A percentile compares a stretch with the other conserved stretches of the same genome.
Conservation (phyloP, 2,797 vertebrate species). For the Pseudochirops cupreus region DNA sequence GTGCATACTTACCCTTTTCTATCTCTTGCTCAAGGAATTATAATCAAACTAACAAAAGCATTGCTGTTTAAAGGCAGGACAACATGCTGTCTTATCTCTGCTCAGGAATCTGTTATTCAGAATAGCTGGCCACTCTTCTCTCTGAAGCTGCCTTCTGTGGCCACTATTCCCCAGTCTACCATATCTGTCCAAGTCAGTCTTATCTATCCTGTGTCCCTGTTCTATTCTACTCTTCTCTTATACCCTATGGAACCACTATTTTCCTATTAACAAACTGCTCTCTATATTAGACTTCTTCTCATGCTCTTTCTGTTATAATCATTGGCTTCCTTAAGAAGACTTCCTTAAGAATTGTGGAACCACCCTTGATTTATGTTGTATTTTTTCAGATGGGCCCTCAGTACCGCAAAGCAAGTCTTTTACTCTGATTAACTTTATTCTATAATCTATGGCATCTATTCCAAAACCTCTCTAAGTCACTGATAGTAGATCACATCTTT, state of each 20-base stretch:
- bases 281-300: not conserved
- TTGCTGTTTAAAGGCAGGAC: not conserved
- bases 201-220: not conserved
- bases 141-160: not conserved
- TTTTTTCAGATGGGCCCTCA: not conserved
- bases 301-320: not conserved
- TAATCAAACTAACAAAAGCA: not conserved
- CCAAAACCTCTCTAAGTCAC: not conserved
- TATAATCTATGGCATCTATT: not conserved
- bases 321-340: not conserved
- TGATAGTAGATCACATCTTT: not conserved
- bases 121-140: not conserved
- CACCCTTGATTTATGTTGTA: not conserved
- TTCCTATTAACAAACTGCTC: not conserved
- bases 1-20: not conserved
- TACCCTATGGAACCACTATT: not conserved
- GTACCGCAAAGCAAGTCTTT: not conserved
- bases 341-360: not conserved
- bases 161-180: not conserved
- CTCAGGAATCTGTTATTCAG: not conserved
- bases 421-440: not conserved
- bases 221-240: not conserved
- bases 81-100: not conserved
- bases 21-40: not conserved
- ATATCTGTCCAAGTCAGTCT: not conserved